Conservation (phyloP, 2,888 invertebrate genomes). For the Pocota personata region DNA sequence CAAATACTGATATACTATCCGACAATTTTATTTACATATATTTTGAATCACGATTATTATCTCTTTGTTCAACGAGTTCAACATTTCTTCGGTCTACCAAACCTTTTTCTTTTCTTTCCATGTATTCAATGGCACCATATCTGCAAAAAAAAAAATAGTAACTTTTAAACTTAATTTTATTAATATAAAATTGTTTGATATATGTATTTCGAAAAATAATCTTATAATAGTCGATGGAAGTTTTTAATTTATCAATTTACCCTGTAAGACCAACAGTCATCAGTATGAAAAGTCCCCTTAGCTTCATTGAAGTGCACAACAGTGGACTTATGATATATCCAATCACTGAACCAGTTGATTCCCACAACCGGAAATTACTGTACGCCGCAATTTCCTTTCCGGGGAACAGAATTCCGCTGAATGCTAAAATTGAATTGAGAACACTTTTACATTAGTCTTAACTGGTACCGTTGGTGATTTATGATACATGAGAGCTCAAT, state of each 20-base stretch:
- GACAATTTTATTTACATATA: not conserved
- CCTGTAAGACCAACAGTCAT: conserved; percentile 89
- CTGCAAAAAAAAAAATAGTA: conserved; percentile 75
- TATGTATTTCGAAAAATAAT: not conserved
- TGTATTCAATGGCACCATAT: conserved; percentile 80
- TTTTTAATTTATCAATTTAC: too few relatives aligned
- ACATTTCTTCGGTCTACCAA: conserved; percentile 62
- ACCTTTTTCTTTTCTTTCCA: conserved; percentile 74
- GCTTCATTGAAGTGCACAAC: conserved; percentile 89
- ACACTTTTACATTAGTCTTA: not conserved
- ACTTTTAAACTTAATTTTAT: too few relatives aligned
- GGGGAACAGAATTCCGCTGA: conserved; percentile 93
- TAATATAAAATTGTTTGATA: not conserved
- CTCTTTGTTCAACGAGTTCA: conserved; percentile 68
- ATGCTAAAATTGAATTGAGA: conserved; percentile 83
- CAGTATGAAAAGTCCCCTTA: conserved; percentile 87
- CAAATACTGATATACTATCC: not conserved
- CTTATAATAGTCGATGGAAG: too few relatives aligned
- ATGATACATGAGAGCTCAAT: not conserved
- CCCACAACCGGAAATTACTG: conserved; percentile 96
- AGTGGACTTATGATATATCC: conserved; percentile 92
- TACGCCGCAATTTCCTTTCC: conserved; percentile 94
- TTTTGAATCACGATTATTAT: conserved; percentile 4
- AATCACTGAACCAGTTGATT: conserved; percentile 94
- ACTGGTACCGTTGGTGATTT: not conserved